phyloP scores from a whole-genome alignment of 2,888 invertebrate genomes.

The Ceriagrion tenellum region DNA sequence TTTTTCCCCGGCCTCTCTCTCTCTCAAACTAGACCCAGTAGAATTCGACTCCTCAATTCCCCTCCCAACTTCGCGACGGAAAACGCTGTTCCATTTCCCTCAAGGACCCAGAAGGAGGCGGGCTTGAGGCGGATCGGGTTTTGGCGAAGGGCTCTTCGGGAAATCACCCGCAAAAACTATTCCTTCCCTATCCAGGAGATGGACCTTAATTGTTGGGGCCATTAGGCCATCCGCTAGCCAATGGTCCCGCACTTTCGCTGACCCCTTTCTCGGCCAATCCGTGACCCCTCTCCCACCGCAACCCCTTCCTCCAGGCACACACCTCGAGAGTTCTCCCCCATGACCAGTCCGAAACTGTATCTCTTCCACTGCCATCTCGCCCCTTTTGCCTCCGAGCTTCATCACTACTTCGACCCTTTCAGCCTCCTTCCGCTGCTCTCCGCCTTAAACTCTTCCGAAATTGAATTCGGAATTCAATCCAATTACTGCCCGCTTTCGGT shows the following conservation, averaged over 20 bases:
- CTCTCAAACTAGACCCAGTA: background rate
- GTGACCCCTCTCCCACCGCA: background rate
- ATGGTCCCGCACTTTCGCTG: constrained; percentile 33
- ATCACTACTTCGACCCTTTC: background rate
- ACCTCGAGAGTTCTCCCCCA: background rate
- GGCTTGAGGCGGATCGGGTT: background rate
- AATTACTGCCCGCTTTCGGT: background rate
- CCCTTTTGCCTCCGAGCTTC: background rate
- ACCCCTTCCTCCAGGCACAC: background rate
- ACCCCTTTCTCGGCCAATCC: background rate
- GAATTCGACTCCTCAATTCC: background rate
- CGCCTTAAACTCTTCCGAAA: background rate
- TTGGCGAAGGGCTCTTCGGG: background rate
- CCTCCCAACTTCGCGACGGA: background rate
- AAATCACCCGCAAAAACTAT: constrained; percentile 29
- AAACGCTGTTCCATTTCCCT: background rate
- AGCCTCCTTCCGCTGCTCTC: background rate
- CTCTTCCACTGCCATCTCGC: background rate
- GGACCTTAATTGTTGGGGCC: constrained; percentile 31
- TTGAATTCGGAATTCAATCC: constrained; percentile 34
- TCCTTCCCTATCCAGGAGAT: background rate
- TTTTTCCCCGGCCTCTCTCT: background rate
- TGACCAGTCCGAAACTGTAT: background rate
- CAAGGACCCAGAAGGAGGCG: background rate
- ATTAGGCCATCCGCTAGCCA: constrained; percentile 16